These are phyloP conservation scores for Tragulus kanchil DNA, from an alignment of 2,113 vertebrate genomes.

Conservation along the genomic window DNA sequence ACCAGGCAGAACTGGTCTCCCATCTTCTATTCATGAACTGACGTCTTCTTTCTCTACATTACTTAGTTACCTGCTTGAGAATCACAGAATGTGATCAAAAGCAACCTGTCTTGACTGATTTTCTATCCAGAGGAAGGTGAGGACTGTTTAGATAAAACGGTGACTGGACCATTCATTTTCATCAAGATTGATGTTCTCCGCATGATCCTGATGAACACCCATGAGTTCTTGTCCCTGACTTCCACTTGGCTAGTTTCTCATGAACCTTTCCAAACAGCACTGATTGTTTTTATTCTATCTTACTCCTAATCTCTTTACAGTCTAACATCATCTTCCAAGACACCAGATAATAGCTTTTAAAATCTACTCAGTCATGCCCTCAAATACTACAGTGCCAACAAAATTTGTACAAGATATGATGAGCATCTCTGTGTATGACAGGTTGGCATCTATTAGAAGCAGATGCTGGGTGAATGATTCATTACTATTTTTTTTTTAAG, in stretches of 20 bases:
- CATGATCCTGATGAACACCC: not conserved
- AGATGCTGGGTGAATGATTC: not conserved
- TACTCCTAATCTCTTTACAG: not conserved
- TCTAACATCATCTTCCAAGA: not conserved
- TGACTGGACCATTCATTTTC: not conserved
- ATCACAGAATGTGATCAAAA: not conserved
- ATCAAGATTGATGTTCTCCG: not conserved
- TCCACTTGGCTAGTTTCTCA: not conserved
- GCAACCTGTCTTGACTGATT: not conserved
- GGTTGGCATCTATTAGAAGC: not conserved
- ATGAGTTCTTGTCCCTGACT: not conserved
- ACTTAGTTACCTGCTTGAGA: not conserved
- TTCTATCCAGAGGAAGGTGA: not conserved
- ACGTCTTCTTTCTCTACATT: not conserved
- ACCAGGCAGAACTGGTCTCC: not conserved
- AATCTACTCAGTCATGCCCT: not conserved
- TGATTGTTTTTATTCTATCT: not conserved
- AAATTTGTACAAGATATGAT: not conserved
- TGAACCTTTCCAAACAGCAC: conserved; percentile 7
- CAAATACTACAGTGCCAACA: not conserved
- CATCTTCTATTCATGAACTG: not conserved
- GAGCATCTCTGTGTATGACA: not conserved
- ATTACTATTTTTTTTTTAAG: too few species aligned
- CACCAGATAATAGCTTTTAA: not conserved
- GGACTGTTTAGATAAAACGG: not conserved